These are phyloP conservation scores for Meloe dianella DNA, from an alignment of 2,888 invertebrate species.

Conservation along the genomic window DNA sequence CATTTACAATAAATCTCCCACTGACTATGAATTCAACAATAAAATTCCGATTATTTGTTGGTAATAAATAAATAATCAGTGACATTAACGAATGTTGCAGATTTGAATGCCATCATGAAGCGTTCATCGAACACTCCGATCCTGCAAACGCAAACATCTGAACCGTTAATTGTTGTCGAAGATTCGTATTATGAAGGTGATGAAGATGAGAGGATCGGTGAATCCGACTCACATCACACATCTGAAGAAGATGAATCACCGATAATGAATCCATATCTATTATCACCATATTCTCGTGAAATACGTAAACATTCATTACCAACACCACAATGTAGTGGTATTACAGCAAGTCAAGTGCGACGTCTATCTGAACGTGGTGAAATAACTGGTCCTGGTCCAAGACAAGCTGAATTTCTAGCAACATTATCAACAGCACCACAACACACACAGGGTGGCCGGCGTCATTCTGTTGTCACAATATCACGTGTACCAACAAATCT, in stretches of 20 bases:
- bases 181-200: constrained; percentile 77
- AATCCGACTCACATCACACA: constrained; percentile 51
- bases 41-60: too few relatives aligned
- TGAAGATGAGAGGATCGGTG: constrained; percentile 48
- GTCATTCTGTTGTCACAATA: constrained; percentile 87
- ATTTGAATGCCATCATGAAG: constrained; percentile 59
- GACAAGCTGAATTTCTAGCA: constrained; percentile 82
- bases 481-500: constrained; percentile 79
- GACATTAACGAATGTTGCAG: neutral
- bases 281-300: constrained; percentile 78
- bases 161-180: constrained; percentile 84
- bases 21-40: neutral
- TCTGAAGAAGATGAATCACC: constrained; percentile 80
- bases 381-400: constrained; percentile 72
- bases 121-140: constrained; percentile 71
- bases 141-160: constrained; percentile 63
- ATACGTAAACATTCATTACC: constrained; percentile 83
- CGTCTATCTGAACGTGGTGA: constrained; percentile 82
- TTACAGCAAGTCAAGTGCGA: constrained; percentile 86
- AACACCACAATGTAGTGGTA: constrained; percentile 84
- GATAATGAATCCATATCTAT: constrained; percentile 73
- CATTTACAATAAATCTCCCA: neutral
- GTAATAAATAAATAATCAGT: neutral
- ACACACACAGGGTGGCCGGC: constrained; percentile 76
- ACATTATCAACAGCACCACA: constrained; percentile 78